phyloP scores from a whole-genome alignment of 2,888 invertebrate genomes.

The Mythimna vitellina region DNA sequence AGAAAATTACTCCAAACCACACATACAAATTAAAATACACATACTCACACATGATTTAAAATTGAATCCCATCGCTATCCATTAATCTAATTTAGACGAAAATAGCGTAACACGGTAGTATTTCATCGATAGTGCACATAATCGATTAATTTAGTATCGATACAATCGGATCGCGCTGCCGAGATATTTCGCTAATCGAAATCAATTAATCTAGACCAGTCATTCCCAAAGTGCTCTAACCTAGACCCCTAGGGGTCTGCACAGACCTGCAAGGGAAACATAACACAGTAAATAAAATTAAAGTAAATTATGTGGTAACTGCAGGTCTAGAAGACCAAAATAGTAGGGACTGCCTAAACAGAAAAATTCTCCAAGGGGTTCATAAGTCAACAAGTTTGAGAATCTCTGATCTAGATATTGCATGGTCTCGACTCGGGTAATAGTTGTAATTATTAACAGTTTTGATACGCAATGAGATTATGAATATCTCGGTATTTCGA shows the following conservation, averaged over 20 bases:
- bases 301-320: background rate
- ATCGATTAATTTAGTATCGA: conserved; percentile 67
- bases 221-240: background rate
- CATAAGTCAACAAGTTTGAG: background rate
- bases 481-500: conserved; percentile 36
- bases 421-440: conserved; percentile 64
- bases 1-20: no score
- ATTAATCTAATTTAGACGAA: conserved; percentile 57
- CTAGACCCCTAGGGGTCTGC: background rate
- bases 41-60: conserved; percentile 13
- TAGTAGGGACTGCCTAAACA: background rate
- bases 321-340: background rate
- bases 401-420: conserved; percentile 69
- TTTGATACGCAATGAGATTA: conserved; percentile 60
- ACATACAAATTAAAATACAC: background rate
- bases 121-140: conserved; percentile 63
- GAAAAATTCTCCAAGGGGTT: background rate
- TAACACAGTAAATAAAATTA: background rate
- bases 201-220: conserved; percentile 77
- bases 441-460: conserved; percentile 73
- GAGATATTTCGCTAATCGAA: conserved; percentile 77
- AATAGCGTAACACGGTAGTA: conserved; percentile 69
- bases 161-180: conserved; percentile 69
- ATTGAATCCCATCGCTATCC: conserved; percentile 17
- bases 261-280: background rate